Percentiles rank a stretch among this genome's conserved stretches.
Conservation (phyloP, 2,888 invertebrate genomes). For the Archaeoteleia sp. region DNA sequence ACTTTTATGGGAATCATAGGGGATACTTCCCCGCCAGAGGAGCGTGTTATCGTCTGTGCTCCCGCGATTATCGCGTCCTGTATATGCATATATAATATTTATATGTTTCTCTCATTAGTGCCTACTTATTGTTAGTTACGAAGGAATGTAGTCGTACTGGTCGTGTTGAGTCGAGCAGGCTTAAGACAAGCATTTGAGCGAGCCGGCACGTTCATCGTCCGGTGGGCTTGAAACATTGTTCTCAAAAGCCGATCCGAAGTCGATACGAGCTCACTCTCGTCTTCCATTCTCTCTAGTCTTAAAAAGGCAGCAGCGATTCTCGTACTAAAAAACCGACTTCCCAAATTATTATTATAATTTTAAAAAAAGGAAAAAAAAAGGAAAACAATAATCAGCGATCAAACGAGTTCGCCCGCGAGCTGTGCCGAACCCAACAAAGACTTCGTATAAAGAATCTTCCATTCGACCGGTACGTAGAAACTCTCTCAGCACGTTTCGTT, state of each 20-base stretch:
- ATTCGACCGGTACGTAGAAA: constrained; percentile 39
- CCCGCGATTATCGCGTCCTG: constrained; percentile 28
- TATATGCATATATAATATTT: constrained; percentile 43
- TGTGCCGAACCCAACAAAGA: constrained; percentile 36
- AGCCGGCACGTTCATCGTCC: constrained; percentile 64
- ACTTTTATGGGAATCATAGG: background rate
- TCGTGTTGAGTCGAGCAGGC: constrained; percentile 65
- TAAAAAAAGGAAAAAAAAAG: constrained; percentile 10
- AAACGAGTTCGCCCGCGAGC: constrained; percentile 13
- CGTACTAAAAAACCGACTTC: constrained; percentile 15
- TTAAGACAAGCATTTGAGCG: constrained; percentile 63
- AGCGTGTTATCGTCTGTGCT: constrained; percentile 23
- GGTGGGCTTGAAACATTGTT: constrained; percentile 54
- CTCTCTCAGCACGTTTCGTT: constrained; percentile 31
- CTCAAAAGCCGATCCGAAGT: constrained; percentile 44
- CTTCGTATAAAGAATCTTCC: constrained; percentile 23
- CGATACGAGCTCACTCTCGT: constrained; percentile 42
- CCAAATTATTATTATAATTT: constrained; percentile 1
- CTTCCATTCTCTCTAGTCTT: constrained; percentile 29
- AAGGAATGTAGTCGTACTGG: constrained; percentile 71
- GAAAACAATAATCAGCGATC: constrained; percentile 12
- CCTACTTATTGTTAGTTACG: constrained; percentile 71
- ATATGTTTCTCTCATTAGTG: constrained; percentile 66
- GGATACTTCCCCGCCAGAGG: constrained; percentile 4
- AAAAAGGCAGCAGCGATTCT: constrained; percentile 41